Evolutionary conservation across 2,888 invertebrate species (phyloP).

Genomic region (Drosophila suboccidentalis): DNA sequence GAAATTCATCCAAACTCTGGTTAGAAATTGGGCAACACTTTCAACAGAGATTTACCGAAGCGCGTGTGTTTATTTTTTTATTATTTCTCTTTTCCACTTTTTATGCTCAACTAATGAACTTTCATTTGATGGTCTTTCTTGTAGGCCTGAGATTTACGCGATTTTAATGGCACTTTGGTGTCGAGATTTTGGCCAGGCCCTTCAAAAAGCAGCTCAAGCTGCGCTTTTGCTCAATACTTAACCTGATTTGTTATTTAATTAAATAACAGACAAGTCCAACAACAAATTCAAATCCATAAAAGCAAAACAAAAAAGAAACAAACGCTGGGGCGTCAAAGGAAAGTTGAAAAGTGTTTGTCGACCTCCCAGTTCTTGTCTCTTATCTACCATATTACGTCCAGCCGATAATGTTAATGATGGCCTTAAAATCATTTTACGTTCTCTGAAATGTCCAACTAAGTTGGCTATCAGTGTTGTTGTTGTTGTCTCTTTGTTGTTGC

Average conservation of each 20-base stretch:
- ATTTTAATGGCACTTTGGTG: slow-evolving; percentile 59
- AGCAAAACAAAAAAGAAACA: slow-evolving; percentile 15
- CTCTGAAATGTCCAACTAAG: slow-evolving; percentile 57
- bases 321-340: slow-evolving; percentile 61
- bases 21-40: slow-evolving; percentile 36
- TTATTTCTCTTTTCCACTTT: slow-evolving; percentile 21
- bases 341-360: slow-evolving; percentile 51
- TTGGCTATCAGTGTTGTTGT: slow-evolving; percentile 28
- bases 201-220: slow-evolving; percentile 49
- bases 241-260: slow-evolving; percentile 77
- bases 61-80: slow-evolving; percentile 1
- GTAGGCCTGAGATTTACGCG: slow-evolving; percentile 62
- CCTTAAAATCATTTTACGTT: slow-evolving; percentile 65
- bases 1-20: slow-evolving; percentile 6
- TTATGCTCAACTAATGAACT: slow-evolving; percentile 66
- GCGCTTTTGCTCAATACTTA: slow-evolving; percentile 73
- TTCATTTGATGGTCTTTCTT: slow-evolving; percentile 51
- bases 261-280: slow-evolving; percentile 46
- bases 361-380: slow-evolving; percentile 32
- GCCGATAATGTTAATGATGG: slow-evolving; percentile 76
- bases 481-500: slow-evolving; percentile 16
- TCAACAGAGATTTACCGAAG: slow-evolving; percentile 15
- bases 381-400: slow-evolving; percentile 49
- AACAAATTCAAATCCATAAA: slow-evolving; percentile 60
- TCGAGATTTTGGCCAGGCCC: slow-evolving; percentile 56